phyloP scores from a whole-genome alignment of 2,797 vertebrate species.

The Holocentrus rufus region DNA sequence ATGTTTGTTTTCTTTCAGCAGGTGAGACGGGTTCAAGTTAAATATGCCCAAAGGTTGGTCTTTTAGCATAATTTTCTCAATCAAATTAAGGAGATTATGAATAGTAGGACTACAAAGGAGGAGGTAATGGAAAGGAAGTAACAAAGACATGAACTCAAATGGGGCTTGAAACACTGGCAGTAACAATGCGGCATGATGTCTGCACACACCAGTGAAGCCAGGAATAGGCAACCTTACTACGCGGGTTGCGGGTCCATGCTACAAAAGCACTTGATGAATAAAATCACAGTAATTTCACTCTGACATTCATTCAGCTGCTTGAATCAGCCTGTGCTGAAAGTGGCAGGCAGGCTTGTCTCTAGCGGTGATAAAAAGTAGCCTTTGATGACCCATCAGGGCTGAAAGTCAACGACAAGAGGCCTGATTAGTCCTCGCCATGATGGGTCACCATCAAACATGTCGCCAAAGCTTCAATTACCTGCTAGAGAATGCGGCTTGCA shows the following conservation, averaged over 20 bases:
- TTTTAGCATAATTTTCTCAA: not conserved
- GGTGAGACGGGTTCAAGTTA: too few species aligned
- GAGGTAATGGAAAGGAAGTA: not conserved
- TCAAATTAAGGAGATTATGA: not conserved
- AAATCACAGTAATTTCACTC: slow-evolving; percentile 66
- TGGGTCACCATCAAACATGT: slow-evolving; percentile 42
- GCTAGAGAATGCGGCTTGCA: slow-evolving; percentile 57
- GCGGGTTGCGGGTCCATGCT: slow-evolving; percentile 34
- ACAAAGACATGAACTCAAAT: not conserved
- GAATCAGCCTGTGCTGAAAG: slow-evolving; percentile 45
- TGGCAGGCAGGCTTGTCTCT: slow-evolving; percentile 28
- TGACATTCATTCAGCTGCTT: slow-evolving; percentile 51
- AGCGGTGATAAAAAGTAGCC: slow-evolving; percentile 39
- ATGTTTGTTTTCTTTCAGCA: too few species aligned
- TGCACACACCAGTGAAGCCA: slow-evolving; percentile 16
- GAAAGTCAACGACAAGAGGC: slow-evolving; percentile 50
- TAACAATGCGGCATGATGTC: slow-evolving; percentile 32
- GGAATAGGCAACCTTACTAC: slow-evolving; percentile 49
- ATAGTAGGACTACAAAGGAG: not conserved
- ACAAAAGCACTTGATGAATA: slow-evolving; percentile 43
- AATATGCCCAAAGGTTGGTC: too few species aligned
- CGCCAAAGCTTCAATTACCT: slow-evolving; percentile 58
- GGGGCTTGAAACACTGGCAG: slow-evolving; percentile 4
- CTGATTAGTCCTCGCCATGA: slow-evolving; percentile 53
- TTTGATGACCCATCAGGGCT: slow-evolving; percentile 41